Base-by-base conservation (phyloP, 2,113 vertebrate genomes). In the Serinus canaria region DNA sequence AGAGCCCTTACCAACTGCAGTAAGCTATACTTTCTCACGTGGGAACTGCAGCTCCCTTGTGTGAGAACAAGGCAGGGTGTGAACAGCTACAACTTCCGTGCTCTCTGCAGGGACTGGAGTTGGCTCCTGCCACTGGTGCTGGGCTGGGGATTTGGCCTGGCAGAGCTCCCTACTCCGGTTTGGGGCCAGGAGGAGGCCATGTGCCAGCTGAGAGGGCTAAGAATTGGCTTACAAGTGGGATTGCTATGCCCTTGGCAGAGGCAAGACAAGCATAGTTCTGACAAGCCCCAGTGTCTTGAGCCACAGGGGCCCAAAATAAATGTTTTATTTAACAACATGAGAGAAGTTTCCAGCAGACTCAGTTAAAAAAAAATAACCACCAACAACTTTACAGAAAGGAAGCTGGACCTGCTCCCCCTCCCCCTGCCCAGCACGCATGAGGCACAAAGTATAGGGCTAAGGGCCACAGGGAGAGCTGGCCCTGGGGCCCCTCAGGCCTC, bases 321-420 rank as follows among this genome's bases (percentile, higher is more conserved):
- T 91, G 87, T 96, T 97, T 97, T 97, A 97, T 97, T 97, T 97
- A 94, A 96, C 93, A 96, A 95, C 90, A 92, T 89, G 59, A 96
- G 59, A 92, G 50, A 95, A 93, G 78, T 95, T 92, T 86, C 92
- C 92, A 96, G 64, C 93, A 96, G 94, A 93, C 62, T 93, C 0
- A 3, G 76, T 91, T 92, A 72, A 94, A 94, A 91, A 43, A 89
- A 78, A 87, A 89, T 49, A 81, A 59, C 77, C 81, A 87, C 19
- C 87, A 81, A 85, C 76, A 96, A 77, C 89, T 94, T 95, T 91
- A 96, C 83, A 95, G 56, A 91, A 92, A 95, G 70, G 64, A 96
- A 95, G 68, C 88, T 86, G 82, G 43, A 82, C 70, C 64, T 87
- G 53, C 39, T 50, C 39, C 39, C 44, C 24, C 15, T 63, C 31